Evolutionary conservation across 2,113 vertebrate species (phyloP), one percentile per base, ranked within the genome.

Genomic region (Ailurus styani): DNA sequence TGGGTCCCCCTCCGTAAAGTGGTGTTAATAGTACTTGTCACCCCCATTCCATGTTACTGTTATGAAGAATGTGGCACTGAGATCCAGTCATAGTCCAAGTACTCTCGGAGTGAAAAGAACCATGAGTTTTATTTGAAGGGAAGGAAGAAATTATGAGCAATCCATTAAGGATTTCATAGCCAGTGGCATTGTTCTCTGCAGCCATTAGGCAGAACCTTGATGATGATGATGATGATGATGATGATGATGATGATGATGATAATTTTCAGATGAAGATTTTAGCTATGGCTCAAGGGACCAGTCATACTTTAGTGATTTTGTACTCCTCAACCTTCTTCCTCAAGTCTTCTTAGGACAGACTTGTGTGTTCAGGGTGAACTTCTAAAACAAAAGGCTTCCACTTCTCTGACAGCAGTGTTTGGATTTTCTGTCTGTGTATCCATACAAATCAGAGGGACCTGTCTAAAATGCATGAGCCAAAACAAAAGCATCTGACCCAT

Each of bases 101-200:
- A 29, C 17, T 68, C 57, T 83, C 45, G 40, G 45, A 47, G 31
- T 5, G 2, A 50, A 87, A 90, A 50, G 6, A 15, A 50, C 5
- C 54, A 17, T 20, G 47, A 84, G 13, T 75, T 85, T 90, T 84
- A 55, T 77, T 91, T 87, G 29, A 78, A 94, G 72, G 37, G 37
- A 85, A 93, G 52, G 45, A 78, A 90, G 72, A 62, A 87, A 94
- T 64, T 47, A 72, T 31, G 64, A 70, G 27, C 2, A 8, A 52
- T 23, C 47, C 20, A 54, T n/a, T 45, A 64, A 75, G 42, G 3
- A 18, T 90, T 87, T 96, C 91, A 72, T 70, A 81, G 72, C 34
- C 23, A 31, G 50, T 18, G 55, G 8, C 29, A 52, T 57, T 81
- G 31, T 75, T 85, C 55, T 82, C 60, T 73, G 54, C 6, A 62